These are phyloP conservation scores for Chalcis sispes DNA, from an alignment of 2,888 invertebrate species.

Conservation along the genomic window DNA sequence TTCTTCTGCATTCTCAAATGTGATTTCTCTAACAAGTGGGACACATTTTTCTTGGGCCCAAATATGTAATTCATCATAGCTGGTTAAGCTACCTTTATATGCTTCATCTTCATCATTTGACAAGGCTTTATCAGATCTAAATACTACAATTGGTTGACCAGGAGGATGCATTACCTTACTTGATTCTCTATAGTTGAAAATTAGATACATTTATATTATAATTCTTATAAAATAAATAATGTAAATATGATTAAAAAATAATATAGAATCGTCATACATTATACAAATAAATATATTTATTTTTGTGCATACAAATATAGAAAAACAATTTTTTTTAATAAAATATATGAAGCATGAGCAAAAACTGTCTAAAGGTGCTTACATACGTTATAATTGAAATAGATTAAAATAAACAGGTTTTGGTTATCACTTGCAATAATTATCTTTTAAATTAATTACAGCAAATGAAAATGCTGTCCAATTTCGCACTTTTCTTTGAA, in stretches of 20 bases:
- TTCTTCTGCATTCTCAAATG: slow-evolving; percentile 99
- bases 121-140: slow-evolving; percentile 86
- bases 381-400: background rate
- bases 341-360: slow-evolving; percentile 1
- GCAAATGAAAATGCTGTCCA: slow-evolving; percentile 70
- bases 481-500: slow-evolving; percentile 73
- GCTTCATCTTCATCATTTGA: slow-evolving; percentile 91
- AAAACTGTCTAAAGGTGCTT: background rate
- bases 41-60: slow-evolving; percentile 97
- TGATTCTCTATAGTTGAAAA: slow-evolving; percentile 77
- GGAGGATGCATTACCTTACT: slow-evolving; percentile 89
- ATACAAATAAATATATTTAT: background rate
- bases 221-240: slow-evolving; percentile 14
- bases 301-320: background rate
- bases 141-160: slow-evolving; percentile 89
- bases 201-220: slow-evolving; percentile 6
- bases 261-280: background rate
- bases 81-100: slow-evolving; percentile 84
- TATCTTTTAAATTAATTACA: slow-evolving; percentile 63
- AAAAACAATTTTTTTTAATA: background rate
- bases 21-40: slow-evolving; percentile 97
- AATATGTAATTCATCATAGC: slow-evolving; percentile 89
- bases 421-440: background rate
- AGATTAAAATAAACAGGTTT: background rate
- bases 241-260: slow-evolving; percentile 6